Conservation (phyloP, 2,888 invertebrate genomes). For the Cerastoderma edule region DNA sequence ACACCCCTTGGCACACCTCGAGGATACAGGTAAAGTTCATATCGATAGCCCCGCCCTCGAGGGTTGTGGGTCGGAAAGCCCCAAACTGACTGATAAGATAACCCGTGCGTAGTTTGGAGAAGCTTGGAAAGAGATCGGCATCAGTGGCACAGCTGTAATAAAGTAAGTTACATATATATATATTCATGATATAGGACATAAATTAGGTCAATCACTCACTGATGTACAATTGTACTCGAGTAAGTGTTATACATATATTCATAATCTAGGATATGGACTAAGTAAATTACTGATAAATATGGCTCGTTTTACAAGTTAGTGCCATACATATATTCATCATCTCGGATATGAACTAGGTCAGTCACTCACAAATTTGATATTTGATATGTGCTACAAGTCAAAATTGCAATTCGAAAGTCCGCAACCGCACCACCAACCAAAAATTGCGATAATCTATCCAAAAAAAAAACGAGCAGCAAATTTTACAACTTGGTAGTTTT, state of each 20-base stretch:
- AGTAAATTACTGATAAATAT: neutral
- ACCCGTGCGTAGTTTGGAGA: constrained; percentile 48
- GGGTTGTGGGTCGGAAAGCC: constrained; percentile 60
- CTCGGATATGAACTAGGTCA: too few species aligned
- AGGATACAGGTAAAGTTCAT: constrained; percentile 64
- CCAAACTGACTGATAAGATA: constrained; percentile 61
- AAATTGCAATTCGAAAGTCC: too few species aligned
- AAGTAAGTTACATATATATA: neutral
- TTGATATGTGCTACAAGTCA: too few species aligned
- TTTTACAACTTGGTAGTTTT: too few species aligned
- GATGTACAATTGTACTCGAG: too few species aligned
- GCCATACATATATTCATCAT: too few species aligned
- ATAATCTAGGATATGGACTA: neutral
- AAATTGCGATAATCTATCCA: too few species aligned
- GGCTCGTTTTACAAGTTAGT: neutral
- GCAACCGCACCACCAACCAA: too few species aligned
- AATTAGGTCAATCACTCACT: too few species aligned
- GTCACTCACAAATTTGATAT: too few species aligned
- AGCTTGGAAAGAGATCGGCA: constrained; percentile 59
- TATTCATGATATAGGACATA: neutral
- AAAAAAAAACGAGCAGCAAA: too few species aligned
- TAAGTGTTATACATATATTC: too few species aligned
- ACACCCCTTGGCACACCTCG: constrained; percentile 55
- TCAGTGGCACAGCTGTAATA: constrained; percentile 59
- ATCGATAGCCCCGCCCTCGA: constrained; percentile 48